Evolutionary conservation across 2,888 invertebrate genomes (phyloP).

Genomic region (Eumerus sabulonum): DNA sequence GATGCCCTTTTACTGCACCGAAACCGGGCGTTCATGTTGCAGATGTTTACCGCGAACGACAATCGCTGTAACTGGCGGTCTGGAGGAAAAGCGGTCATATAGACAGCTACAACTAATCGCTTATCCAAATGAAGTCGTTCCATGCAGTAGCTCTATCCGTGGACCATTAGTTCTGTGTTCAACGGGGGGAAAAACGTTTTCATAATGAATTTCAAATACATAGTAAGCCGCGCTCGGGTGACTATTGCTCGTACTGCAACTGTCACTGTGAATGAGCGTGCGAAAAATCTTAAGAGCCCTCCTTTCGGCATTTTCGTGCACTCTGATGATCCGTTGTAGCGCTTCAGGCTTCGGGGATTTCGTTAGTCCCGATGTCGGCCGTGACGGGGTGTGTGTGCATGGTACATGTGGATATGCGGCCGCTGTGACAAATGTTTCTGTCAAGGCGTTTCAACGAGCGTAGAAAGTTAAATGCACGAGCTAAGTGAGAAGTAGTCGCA

Average conservation of each 20-base stretch:
- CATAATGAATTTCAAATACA: slow-evolving; percentile 62
- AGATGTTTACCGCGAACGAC: slow-evolving; percentile 47
- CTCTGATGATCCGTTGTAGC: background rate
- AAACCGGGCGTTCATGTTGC: slow-evolving; percentile 55
- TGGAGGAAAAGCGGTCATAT: slow-evolving; percentile 48
- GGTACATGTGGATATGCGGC: slow-evolving; percentile 48
- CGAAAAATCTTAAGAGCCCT: slow-evolving; percentile 59
- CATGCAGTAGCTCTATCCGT: slow-evolving; percentile 24
- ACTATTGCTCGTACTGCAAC: slow-evolving; percentile 55
- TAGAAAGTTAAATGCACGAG: slow-evolving; percentile 64
- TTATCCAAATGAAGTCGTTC: slow-evolving; percentile 60
- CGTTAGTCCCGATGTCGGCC: slow-evolving; percentile 13
- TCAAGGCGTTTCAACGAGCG: slow-evolving; percentile 54
- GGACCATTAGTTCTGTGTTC: slow-evolving; percentile 37
- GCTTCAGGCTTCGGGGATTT: slow-evolving; percentile 14
- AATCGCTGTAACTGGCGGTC: slow-evolving; percentile 9
- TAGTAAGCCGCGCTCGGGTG: slow-evolving; percentile 43
- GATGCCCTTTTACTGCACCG: slow-evolving; percentile 19
- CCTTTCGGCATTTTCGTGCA: slow-evolving; percentile 13
- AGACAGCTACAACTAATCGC: slow-evolving; percentile 44
- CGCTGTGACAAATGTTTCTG: slow-evolving; percentile 65
- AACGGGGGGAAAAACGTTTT: slow-evolving; percentile 48
- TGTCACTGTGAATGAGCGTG: slow-evolving; percentile 52
- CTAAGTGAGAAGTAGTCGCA: slow-evolving; percentile 26
- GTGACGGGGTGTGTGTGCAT: slow-evolving; percentile 41